Evolutionary conservation across 1,140 invertebrate genomes (phyloP).

Genomic region (Drosophila pandora): DNA sequence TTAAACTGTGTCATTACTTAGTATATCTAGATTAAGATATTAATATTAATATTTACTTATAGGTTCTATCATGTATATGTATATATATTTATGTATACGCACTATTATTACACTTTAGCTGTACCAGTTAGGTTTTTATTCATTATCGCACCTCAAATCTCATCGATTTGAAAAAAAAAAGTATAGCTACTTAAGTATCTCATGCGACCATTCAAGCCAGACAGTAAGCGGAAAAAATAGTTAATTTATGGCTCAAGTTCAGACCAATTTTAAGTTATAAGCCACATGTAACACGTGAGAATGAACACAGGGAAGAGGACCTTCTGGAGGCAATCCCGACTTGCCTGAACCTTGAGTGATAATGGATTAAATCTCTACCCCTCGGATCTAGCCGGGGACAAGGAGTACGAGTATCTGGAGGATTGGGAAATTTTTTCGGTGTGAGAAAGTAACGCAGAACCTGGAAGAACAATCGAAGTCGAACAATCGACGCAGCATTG

Average conservation of each 20-base stretch:
- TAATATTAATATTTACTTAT: conserved; percentile 1
- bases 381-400: not conserved
- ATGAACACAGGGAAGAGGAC: conserved; percentile 37
- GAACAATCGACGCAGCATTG: conserved; percentile 13
- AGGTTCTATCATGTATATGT: conserved; percentile 1
- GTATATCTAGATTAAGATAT: conserved; percentile 15
- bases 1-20: conserved; percentile 72
- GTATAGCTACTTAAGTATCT: conserved; percentile 48
- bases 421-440: not conserved
- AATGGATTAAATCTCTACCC: too few relatives aligned
- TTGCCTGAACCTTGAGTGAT: not conserved
- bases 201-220: conserved; percentile 64
- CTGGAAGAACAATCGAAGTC: conserved; percentile 64
- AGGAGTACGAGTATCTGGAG: conserved; percentile 6
- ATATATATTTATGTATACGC: conserved; percentile 1
- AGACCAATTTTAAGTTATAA: conserved; percentile 10
- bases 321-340: not conserved
- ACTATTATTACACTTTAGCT: not conserved
- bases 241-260: conserved; percentile 3
- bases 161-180: conserved; percentile 59
- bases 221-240: conserved; percentile 51
- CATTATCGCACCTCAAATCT: conserved; percentile 13
- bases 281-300: conserved; percentile 36
- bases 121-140: not conserved
- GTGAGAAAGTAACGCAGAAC: conserved; percentile 27